A percentile compares a stretch with the other conserved stretches of the same genome.
phyloP scores from a whole-genome alignment of 2,797 vertebrate genomes.

The Babyrousa celebensis region DNA sequence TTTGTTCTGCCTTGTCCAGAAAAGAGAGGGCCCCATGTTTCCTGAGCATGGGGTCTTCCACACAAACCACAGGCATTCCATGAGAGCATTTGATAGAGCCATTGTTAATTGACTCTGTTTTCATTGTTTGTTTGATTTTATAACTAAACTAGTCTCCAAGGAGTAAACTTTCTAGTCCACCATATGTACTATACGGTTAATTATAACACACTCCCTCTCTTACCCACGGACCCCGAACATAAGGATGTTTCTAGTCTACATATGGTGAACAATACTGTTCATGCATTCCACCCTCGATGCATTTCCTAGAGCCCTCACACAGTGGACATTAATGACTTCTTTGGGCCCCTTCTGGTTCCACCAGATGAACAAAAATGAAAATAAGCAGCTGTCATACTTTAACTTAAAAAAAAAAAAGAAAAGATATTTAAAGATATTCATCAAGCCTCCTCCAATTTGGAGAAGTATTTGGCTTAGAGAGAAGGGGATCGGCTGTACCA shows the following conservation, averaged over 20 bases:
- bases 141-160: constrained; percentile 88
- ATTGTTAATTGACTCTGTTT: constrained; percentile 88
- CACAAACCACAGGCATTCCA: background rate
- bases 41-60: background rate
- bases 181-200: constrained; percentile 89
- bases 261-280: constrained; percentile 88
- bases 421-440: constrained; percentile 71
- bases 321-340: constrained; percentile 89
- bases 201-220: constrained; percentile 86
- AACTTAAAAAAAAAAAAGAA: constrained; percentile 77
- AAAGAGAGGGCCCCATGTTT: background rate
- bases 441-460: constrained; percentile 82
- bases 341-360: constrained; percentile 87
- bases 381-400: constrained; percentile 88
- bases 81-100: constrained; percentile 70
- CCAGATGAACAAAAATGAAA: constrained; percentile 89
- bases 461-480: constrained; percentile 84
- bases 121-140: constrained; percentile 89
- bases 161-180: constrained; percentile 89
- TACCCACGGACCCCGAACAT: constrained; percentile 87
- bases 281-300: constrained; percentile 79
- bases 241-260: constrained; percentile 88
- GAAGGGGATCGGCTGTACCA: constrained; percentile 82
- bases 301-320: constrained; percentile 84
- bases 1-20: background rate